Evolutionary conservation across 2,797 vertebrate genomes (phyloP).

Genomic region (Mormyrus proboscirostris): DNA sequence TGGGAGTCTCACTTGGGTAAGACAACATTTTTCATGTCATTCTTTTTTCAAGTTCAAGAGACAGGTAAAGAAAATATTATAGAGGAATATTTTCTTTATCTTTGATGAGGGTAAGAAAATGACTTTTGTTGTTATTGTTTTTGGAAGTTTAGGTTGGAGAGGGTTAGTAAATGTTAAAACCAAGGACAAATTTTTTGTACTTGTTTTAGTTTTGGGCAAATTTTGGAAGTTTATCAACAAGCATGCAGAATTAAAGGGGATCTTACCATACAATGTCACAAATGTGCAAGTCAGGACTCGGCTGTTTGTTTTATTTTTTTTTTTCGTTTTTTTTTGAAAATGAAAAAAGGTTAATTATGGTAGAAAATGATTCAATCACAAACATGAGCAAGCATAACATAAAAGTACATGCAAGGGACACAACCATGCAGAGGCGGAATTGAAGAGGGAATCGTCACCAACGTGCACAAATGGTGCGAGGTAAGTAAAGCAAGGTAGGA

Average conservation of each 20-base stretch:
- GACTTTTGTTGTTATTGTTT: conserved; percentile 53
- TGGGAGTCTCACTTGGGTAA: conserved; percentile 52
- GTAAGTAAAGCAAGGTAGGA: conserved; percentile 42
- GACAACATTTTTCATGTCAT: conserved; percentile 48
- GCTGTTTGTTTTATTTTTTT: neutral
- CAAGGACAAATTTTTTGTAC: conserved; percentile 71
- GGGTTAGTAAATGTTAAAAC: conserved; percentile 76
- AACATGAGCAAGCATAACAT: conserved; percentile 12
- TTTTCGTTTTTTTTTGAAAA: conserved; percentile 15
- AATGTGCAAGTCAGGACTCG: conserved; percentile 60
- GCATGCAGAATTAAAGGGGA: conserved; percentile 21
- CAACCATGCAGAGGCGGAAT: conserved; percentile 6
- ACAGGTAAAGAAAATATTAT: conserved; percentile 75
- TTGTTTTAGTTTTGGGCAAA: conserved; percentile 64
- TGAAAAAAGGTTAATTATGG: conserved; percentile 24
- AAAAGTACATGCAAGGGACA: conserved; percentile 36
- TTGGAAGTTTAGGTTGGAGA: conserved; percentile 59
- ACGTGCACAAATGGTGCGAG: conserved; percentile 62
- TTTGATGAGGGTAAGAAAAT: conserved; percentile 75
- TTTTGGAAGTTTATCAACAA: conserved; percentile 64
- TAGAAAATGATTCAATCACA: conserved; percentile 26
- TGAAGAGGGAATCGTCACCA: conserved; percentile 43
- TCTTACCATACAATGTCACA: conserved; percentile 47
- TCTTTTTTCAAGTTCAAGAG: conserved; percentile 60
- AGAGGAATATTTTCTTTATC: conserved; percentile 75